Conservation (phyloP, 2,113 vertebrate species). For the Falcunculus frontatus region DNA sequence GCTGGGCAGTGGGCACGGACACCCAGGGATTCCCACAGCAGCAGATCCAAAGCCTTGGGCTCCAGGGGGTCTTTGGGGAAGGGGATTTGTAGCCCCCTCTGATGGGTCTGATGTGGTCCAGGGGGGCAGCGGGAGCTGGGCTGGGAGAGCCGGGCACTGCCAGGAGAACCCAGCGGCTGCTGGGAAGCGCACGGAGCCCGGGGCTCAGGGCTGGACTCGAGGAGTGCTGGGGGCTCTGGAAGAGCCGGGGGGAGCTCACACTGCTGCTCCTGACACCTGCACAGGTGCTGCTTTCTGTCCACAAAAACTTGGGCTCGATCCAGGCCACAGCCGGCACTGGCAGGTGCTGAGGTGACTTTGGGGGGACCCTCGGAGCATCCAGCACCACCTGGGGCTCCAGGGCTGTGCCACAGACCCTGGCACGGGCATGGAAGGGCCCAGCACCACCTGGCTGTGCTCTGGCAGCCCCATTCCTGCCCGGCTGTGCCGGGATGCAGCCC, state of each 20-base stretch:
- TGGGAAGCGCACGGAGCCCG: rapidly evolving
- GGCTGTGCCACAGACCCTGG: not conserved
- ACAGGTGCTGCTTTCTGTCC: no score
- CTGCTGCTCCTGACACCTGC: rapidly evolving
- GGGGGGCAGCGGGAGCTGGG: not conserved
- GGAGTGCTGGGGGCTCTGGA: not conserved
- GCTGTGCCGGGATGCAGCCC: not conserved
- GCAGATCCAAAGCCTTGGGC: rapidly evolving
- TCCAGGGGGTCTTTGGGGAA: rapidly evolving
- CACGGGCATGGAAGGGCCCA: rapidly evolving
- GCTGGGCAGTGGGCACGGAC: rapidly evolving
- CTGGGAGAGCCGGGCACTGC: not conserved
- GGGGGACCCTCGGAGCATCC: not conserved
- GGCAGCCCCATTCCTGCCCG: not conserved
- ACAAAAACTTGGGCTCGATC: not conserved
- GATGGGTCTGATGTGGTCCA: rapidly evolving
- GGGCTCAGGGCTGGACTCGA: not conserved
- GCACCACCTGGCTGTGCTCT: rapidly evolving
- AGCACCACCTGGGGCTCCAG: rapidly evolving
- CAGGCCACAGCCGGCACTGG: rapidly evolving
- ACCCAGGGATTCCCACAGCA: rapidly evolving
- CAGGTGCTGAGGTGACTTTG: not conserved
- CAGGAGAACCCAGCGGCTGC: not conserved
- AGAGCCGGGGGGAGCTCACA: rapidly evolving
- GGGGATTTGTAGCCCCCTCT: not conserved